These are phyloP conservation scores for Arenaria interpres DNA, from an alignment of 2,113 vertebrate genomes.

Conservation along the genomic window DNA sequence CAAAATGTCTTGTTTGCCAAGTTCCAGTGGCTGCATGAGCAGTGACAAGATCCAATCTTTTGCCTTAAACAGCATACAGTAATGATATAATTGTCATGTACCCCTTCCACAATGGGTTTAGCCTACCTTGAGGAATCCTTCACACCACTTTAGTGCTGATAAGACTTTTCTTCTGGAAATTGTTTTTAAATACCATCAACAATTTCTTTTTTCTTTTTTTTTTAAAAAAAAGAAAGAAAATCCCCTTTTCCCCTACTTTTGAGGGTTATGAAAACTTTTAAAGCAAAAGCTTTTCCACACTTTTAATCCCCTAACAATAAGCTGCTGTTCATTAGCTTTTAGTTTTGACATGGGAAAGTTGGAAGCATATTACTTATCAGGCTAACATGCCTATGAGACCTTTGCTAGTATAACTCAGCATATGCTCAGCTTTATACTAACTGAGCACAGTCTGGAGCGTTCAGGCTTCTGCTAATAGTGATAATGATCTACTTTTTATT, in stretches of 20 bases:
- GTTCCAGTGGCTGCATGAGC: background rate
- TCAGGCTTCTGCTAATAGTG: background rate
- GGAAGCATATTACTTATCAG: background rate
- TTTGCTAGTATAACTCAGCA: background rate
- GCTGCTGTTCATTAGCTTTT: background rate
- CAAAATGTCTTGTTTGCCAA: background rate
- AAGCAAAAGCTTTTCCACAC: background rate
- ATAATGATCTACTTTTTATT: background rate
- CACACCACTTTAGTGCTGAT: background rate
- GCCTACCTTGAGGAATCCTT: background rate
- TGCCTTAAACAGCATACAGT: background rate
- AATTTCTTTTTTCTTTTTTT: background rate
- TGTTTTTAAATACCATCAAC: background rate
- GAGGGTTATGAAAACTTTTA: background rate
- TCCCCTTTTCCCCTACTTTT: accelerated
- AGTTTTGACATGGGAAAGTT: background rate
- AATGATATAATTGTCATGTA: background rate
- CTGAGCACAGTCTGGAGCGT: background rate
- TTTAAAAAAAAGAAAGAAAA: background rate
- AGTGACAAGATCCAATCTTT: background rate
- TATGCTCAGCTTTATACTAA: background rate
- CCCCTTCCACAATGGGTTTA: background rate
- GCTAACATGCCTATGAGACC: background rate
- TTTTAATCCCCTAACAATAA: background rate
- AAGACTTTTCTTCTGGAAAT: background rate